phyloP scores from a whole-genome alignment of 2,797 vertebrate genomes.

The Coendou prehensilis region DNA sequence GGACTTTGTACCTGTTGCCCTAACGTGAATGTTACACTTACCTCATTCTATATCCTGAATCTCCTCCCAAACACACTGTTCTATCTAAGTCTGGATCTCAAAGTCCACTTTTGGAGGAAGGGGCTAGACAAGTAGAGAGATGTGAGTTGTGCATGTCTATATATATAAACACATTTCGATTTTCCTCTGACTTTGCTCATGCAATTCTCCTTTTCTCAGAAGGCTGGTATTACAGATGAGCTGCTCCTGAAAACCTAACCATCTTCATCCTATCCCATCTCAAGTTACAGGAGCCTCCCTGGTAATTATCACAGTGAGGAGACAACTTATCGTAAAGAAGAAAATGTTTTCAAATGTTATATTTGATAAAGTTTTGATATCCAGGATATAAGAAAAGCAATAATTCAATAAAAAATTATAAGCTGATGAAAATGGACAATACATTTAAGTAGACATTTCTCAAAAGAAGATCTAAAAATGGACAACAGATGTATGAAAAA shows the following conservation, averaged over 20 bases:
- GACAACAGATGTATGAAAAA: background rate
- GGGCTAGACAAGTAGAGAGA: background rate
- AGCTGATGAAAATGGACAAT: background rate
- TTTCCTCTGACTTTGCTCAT: background rate
- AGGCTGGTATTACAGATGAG: no score
- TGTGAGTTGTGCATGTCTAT: background rate
- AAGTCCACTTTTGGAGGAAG: background rate
- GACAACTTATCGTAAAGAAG: background rate
- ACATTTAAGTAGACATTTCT: background rate
- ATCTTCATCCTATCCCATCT: no score
- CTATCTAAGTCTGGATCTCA: background rate
- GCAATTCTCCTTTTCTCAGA: background rate
- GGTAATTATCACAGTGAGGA: background rate
- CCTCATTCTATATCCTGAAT: background rate
- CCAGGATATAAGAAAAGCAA: background rate
- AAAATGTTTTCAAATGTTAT: background rate
- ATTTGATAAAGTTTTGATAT: background rate
- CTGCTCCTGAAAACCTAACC: background rate
- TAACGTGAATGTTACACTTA: no score
- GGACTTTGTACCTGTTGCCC: background rate
- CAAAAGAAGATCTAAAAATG: background rate
- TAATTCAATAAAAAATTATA: background rate
- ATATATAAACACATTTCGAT: no score
- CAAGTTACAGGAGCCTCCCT: no score
- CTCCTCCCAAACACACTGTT: background rate